Percentiles rank a stretch among this genome's conserved stretches.
phyloP scores from a whole-genome alignment of 2,888 invertebrate genomes.

The Macroteleia sp. region DNA sequence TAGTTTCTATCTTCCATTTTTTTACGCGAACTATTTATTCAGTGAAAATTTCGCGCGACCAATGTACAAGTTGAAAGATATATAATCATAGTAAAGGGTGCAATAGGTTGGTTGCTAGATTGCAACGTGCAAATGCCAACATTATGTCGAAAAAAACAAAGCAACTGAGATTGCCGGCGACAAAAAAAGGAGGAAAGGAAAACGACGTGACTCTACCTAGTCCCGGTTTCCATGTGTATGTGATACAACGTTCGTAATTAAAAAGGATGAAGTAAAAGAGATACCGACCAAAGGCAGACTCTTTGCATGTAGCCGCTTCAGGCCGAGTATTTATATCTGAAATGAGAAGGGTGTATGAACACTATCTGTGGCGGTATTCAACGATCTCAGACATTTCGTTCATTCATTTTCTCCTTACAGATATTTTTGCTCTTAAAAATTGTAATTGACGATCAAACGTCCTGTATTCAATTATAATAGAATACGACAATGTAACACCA shows the following conservation, averaged over 20 bases:
- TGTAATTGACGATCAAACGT: conserved; percentile 27
- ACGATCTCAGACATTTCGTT: conserved; percentile 44
- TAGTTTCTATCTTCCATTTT: no score
- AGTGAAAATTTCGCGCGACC: conserved; percentile 13
- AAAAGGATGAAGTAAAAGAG: conserved; percentile 61
- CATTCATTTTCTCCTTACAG: conserved; percentile 10
- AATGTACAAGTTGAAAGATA: conserved; percentile 27
- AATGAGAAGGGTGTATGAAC: conserved; percentile 48
- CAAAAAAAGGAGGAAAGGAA: conserved; percentile 29
- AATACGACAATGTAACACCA: no score
- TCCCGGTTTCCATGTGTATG: conserved; percentile 37
- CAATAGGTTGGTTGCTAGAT: conserved; percentile 42
- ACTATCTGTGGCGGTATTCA: conserved; percentile 27
- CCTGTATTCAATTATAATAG: no score
- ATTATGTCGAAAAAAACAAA: conserved; percentile 43
- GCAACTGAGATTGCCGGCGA: conserved; percentile 35
- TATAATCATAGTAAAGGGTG: conserved; percentile 32
- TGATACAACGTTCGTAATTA: conserved; percentile 62
- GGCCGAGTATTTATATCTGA: conserved; percentile 49
- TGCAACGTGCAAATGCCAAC: conserved; percentile 48
- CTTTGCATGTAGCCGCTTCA: conserved; percentile 51
- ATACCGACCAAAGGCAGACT: conserved; percentile 57
- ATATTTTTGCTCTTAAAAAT: conserved; percentile 11
- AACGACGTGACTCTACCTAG: conserved; percentile 54
- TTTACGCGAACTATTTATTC: no score